A percentile compares a stretch with the other conserved stretches of the same genome.
Evolutionary conservation across 2,797 vertebrate species (phyloP).

Genomic region (Myotis findleyi): DNA sequence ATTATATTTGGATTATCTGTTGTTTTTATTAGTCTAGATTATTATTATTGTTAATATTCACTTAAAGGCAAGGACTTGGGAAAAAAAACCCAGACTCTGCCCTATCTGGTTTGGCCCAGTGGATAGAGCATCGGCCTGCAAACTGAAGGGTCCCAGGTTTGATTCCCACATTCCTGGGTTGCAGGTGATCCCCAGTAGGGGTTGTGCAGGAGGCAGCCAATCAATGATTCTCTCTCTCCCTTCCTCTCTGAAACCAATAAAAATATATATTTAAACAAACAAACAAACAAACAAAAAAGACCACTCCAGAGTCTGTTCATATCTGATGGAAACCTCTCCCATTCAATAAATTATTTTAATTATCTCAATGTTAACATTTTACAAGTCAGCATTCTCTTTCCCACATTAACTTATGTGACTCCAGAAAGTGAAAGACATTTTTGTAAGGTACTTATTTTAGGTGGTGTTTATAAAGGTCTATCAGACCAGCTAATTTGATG

Average conservation of each 20-base stretch:
- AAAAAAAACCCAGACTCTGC: neutral
- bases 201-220: too few relatives aligned
- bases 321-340: neutral
- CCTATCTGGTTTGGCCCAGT: neutral
- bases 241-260: too few relatives aligned
- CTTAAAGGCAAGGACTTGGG: neutral
- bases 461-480: neutral
- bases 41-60: neutral
- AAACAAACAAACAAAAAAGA: too few relatives aligned
- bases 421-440: neutral
- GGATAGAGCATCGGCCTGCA: too few relatives aligned
- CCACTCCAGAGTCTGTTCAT: neutral
- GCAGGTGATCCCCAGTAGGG: too few relatives aligned
- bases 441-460: neutral
- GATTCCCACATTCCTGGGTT: too few relatives aligned
- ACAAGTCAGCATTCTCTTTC: neutral
- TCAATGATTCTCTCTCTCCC: too few relatives aligned
- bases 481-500: neutral
- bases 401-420: neutral
- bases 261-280: too few relatives aligned
- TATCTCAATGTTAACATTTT: neutral
- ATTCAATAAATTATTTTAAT: constrained; percentile 14
- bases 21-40: neutral
- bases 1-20: neutral
- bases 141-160: too few relatives aligned